Evolutionary conservation across 2,113 vertebrate genomes (phyloP).

Genomic region (Petroica traversi): DNA sequence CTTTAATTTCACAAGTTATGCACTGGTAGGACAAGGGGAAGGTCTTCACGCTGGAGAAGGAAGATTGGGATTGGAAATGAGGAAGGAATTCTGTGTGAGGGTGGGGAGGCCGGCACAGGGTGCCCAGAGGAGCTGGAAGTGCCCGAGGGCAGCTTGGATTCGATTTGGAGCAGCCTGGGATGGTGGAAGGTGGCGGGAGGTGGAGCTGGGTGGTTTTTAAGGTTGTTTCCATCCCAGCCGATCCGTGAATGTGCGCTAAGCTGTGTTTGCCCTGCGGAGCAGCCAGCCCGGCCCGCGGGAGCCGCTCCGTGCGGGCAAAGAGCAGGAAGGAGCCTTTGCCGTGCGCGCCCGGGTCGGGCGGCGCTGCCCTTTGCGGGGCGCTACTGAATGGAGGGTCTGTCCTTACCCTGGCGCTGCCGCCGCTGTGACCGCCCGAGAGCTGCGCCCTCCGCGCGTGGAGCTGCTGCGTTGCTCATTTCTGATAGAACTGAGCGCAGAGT

Average conservation of each 20-base stretch:
- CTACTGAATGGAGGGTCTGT: background rate
- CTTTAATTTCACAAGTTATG: rapidly evolving
- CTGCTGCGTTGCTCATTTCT: rapidly evolving
- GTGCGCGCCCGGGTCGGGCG: background rate
- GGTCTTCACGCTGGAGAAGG: background rate
- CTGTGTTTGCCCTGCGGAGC: background rate
- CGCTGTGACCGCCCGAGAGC: background rate
- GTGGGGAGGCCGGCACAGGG: background rate
- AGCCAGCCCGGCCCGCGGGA: background rate
- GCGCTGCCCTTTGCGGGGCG: background rate
- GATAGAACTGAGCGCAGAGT: rapidly evolving
- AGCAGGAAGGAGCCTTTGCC: background rate
- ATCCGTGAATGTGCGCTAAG: rapidly evolving
- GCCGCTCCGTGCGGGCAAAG: background rate
- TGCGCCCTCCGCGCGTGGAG: rapidly evolving
- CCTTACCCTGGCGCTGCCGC: background rate
- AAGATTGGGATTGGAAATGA: background rate
- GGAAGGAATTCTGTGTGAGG: background rate
- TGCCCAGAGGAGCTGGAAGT: background rate
- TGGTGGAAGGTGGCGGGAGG: too few species aligned
- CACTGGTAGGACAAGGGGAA: background rate
- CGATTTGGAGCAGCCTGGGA: background rate
- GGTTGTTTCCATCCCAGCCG: rapidly evolving
- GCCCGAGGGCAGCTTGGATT: background rate
- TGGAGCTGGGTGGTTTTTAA: rapidly evolving